These are phyloP conservation scores for Muraenolepis orangiensis DNA, from an alignment of 2,797 vertebrate genomes.

Conservation along the genomic window DNA sequence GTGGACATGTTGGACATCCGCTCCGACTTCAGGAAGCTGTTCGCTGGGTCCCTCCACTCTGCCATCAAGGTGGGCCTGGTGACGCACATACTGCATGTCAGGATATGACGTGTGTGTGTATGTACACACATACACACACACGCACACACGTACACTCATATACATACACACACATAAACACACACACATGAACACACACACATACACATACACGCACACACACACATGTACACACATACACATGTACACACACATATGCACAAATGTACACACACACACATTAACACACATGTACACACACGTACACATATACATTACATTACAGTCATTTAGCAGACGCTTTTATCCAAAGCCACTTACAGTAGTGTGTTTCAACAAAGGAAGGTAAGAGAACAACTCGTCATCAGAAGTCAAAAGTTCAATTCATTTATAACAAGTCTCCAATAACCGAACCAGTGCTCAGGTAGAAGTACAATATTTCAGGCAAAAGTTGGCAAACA, in stretches of 20 bases:
- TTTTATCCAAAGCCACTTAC: too few species aligned
- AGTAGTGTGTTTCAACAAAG: too few species aligned
- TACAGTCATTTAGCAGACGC: too few species aligned
- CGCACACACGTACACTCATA: background rate
- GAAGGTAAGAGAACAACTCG: too few species aligned
- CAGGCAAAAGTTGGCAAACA: too few species aligned
- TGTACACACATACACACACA: background rate
- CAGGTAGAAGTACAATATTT: too few species aligned
- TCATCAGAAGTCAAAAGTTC: too few species aligned
- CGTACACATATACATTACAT: background rate
- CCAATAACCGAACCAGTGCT: too few species aligned
- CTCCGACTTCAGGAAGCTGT: constrained; percentile 80
- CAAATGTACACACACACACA: too few species aligned
- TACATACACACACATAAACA: constrained; percentile 1
- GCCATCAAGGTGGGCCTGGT: constrained; percentile 85
- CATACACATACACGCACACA: background rate
- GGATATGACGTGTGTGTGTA: too few species aligned
- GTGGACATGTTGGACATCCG: constrained; percentile 88
- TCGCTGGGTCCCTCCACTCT: constrained; percentile 82
- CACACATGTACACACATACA: background rate
- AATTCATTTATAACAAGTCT: too few species aligned
- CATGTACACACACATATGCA: background rate
- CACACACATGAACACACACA: background rate
- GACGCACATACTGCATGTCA: too few species aligned
- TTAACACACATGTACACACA: background rate